Evolutionary conservation across 2,888 invertebrate species (phyloP).

Genomic region (Brenthis hecate): DNA sequence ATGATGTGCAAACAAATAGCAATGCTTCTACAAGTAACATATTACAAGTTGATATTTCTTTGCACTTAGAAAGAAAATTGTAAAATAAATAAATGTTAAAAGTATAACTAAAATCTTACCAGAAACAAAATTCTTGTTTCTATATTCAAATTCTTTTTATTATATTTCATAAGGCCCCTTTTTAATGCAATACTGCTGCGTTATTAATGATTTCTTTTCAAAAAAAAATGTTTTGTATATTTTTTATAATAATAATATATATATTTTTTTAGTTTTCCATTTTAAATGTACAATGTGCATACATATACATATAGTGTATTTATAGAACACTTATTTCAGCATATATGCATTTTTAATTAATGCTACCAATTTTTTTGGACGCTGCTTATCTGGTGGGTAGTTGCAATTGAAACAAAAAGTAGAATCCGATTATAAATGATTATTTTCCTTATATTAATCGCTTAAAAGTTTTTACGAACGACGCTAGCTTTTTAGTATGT

Average conservation of each 20-base stretch:
- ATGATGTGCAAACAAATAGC: conserved; percentile 18
- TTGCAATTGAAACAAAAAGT: conserved; percentile 83
- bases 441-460: conserved; percentile 35
- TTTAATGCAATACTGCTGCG: no score
- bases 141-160: no score
- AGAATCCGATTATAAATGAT: conserved; percentile 84
- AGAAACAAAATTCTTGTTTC: neutral
- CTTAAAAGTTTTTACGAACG: conserved; percentile 42
- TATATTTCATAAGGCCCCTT: no score
- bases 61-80: conserved; percentile 11
- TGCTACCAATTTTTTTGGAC: conserved; percentile 68
- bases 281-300: neutral
- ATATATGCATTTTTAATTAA: conserved; percentile 36
- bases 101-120: neutral
- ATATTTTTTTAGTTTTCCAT: neutral
- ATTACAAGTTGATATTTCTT: conserved; percentile 6
- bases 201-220: neutral
- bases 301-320: conserved; percentile 3
- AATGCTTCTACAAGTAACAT: conserved; percentile 9
- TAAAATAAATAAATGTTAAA: neutral
- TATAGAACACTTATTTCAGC: conserved; percentile 15
- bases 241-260: neutral
- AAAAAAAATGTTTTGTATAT: neutral
- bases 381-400: conserved; percentile 82
- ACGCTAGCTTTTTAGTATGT: conserved; percentile 62